Conservation (phyloP, 1,140 invertebrate species). For the Radopholus similis region DNA sequence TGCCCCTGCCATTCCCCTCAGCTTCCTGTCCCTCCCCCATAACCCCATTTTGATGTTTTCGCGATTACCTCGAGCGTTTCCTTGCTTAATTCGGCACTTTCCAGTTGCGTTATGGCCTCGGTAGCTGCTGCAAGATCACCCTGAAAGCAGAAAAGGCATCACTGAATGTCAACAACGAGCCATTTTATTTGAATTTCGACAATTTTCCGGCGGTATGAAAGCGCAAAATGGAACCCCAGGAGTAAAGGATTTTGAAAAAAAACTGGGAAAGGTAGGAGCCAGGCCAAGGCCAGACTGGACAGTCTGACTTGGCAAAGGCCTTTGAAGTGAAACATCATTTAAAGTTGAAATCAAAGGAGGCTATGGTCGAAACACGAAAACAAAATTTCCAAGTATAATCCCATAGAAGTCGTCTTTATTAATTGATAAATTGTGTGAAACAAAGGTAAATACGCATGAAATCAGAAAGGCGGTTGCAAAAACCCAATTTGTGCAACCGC, state of each 20-base stretch:
- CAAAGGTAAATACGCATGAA: not conserved
- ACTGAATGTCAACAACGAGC: not conserved
- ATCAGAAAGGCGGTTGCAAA: constrained; percentile 13
- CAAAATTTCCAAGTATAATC: no score
- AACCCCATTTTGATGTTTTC: not conserved
- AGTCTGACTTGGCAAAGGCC: not conserved
- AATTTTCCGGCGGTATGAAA: not conserved
- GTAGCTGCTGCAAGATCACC: constrained; percentile 7
- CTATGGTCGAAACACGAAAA: no score
- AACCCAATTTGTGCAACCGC: not conserved
- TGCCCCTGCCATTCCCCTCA: not conserved
- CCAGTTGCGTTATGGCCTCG: constrained; percentile 8
- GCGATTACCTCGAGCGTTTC: constrained; percentile 33
- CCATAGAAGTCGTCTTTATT: constrained; percentile 15
- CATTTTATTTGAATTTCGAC: not conserved
- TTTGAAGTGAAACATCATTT: no score
- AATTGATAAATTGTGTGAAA: not conserved
- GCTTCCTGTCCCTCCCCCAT: constrained; percentile 3
- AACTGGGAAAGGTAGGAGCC: not conserved
- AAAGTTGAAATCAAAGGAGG: no score
- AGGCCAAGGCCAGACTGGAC: not conserved
- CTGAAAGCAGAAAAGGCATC: constrained; percentile 22
- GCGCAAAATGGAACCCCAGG: not conserved
- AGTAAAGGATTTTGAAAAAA: constrained; percentile 17
- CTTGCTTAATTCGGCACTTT: constrained; percentile 26